Evolutionary conservation across 1,140 invertebrate species (phyloP).

Genomic region (Drosophila virilis): DNA sequence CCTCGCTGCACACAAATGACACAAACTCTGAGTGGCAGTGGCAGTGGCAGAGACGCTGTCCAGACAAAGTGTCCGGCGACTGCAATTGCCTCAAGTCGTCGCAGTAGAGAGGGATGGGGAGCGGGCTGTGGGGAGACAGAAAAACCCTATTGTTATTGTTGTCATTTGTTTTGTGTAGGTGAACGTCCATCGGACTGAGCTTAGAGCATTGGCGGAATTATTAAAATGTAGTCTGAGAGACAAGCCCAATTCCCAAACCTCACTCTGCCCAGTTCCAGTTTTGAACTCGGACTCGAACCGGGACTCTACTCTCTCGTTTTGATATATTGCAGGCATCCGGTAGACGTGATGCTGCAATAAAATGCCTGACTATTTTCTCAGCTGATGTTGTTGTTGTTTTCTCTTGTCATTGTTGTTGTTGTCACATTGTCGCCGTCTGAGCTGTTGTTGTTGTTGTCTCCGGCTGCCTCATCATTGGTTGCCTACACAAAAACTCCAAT

Average conservation of each 20-base stretch:
- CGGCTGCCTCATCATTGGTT: conserved; percentile 58
- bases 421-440: conserved; percentile 69
- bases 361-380: conserved; percentile 53
- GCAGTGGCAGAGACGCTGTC: conserved; percentile 33
- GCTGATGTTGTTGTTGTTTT: conserved; percentile 12
- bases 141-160: conserved; percentile 73
- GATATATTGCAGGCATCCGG: conserved; percentile 83
- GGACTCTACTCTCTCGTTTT: conserved; percentile 31
- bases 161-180: conserved; percentile 69
- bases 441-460: conserved; percentile 45
- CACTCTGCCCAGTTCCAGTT: conserved; percentile 10
- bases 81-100: conserved; percentile 61
- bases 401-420: conserved; percentile 57
- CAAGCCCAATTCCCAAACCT: conserved; percentile 42
- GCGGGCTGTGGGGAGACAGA: conserved; percentile 10
- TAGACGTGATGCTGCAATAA: conserved; percentile 82
- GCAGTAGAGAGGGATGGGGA: no score
- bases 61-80: conserved; percentile 56
- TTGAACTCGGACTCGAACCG: conserved; percentile 20
- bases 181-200: conserved; percentile 26
- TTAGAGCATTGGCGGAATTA: conserved; percentile 63
- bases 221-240: conserved; percentile 61
- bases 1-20: conserved; percentile 77
- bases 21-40: conserved; percentile 26
- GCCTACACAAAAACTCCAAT: conserved; percentile 66